Base-by-base conservation (phyloP, 1,140 invertebrate species). In the Zaprionus vittiger region DNA sequence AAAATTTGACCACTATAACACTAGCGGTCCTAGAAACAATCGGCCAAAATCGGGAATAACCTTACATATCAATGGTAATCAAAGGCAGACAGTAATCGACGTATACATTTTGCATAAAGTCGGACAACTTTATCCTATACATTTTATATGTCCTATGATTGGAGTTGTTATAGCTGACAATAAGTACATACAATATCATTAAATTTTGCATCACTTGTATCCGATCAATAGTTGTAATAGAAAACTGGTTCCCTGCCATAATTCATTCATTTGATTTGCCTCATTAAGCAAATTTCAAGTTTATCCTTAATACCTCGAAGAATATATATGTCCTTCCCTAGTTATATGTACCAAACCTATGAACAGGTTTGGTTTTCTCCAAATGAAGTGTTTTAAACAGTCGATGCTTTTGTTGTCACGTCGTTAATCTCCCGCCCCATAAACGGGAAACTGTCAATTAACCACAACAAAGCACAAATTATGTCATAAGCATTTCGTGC, bases 381-480 rank as follows among this genome's bases (percentile, higher is more conserved):
- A 55, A 55, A 55, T 26, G 12, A 64, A 57, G 59, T 57, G 28
- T 31, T 57, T 26, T 20, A 52, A 26, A 34, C 28, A 6, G 20
- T 66, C 17, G 12, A 7, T 55, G 31, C 17, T 5, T 20, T 73
- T 73, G 65, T 61, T 59, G 28, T 2, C 31, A 26, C 59, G 34
- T 49, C n/a, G 31, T 64, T 68, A 79, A 69, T 79, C 77, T 72
- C 71, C 83, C 81, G 78, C 80, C 81, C 65, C 47, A 65, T 54
- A 65, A 68, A 68, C 63, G 34, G 34, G 24, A 41, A 61, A 34
- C 69, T 70, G 69, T 74, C 84, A 89, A 87, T 87, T 87, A 87
- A 87, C 84, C 84, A 87, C 84, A 87, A 89, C 81, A 89, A 87
- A 81, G 81, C 81, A 63, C 74, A 89, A 87, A 87, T 87, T 84